phyloP scores from a whole-genome alignment of 2,797 vertebrate species.

The Bradypodion pumilum region DNA sequence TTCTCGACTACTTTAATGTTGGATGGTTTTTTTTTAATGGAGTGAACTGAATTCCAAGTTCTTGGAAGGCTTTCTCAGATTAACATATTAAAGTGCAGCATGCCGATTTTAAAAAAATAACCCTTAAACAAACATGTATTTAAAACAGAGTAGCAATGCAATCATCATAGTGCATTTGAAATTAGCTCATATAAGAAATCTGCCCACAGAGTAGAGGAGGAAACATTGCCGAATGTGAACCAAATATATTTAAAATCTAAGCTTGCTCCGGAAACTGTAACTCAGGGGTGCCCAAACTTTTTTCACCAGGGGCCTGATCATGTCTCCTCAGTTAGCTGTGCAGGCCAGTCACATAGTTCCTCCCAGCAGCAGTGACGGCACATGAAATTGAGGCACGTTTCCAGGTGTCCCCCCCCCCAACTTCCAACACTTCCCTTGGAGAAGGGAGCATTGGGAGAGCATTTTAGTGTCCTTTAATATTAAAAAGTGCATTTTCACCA shows the following conservation, averaged over 20 bases:
- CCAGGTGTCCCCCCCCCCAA: too few relatives aligned
- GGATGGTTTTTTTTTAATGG: not conserved
- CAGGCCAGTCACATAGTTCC: too few relatives aligned
- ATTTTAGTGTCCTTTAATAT: too few relatives aligned
- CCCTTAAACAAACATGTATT: not conserved
- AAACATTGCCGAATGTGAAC: slow-evolving; percentile 21
- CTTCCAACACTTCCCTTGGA: too few relatives aligned
- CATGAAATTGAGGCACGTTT: too few relatives aligned
- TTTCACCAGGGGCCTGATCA: too few relatives aligned
- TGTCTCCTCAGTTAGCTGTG: too few relatives aligned
- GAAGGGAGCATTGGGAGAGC: too few relatives aligned
- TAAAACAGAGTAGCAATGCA: too few relatives aligned
- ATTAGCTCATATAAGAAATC: not conserved
- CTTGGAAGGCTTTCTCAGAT: not conserved
- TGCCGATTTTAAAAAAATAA: not conserved
- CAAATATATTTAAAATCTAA: slow-evolving; percentile 24
- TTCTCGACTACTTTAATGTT: not conserved
- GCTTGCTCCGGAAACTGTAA: not conserved
- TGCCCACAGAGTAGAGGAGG: not conserved
- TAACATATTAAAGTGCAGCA: not conserved
- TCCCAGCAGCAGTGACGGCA: too few relatives aligned
- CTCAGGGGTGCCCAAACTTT: too few relatives aligned
- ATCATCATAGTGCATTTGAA: not conserved
- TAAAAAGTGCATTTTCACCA: too few relatives aligned
- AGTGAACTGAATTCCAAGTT: not conserved